phyloP scores from a whole-genome alignment of 2,797 vertebrate genomes.

The Champsocephalus gunnari region DNA sequence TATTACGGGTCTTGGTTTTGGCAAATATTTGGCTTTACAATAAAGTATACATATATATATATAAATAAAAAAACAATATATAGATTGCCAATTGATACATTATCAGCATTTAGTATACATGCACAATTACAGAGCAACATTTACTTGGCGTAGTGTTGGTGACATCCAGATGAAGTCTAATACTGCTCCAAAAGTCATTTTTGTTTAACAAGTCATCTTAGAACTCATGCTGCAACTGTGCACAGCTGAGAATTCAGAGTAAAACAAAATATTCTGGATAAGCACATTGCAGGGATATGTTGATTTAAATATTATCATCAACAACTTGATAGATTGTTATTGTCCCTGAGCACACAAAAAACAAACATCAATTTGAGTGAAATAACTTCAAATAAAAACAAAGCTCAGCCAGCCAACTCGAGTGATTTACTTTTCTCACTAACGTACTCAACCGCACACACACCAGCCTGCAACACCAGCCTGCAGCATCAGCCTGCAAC shows the following conservation, averaged over 20 bases:
- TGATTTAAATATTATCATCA: neutral
- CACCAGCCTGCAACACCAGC: conserved; percentile 16
- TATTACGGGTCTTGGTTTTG: no score
- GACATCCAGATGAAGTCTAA: no score
- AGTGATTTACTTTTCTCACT: conserved; percentile 11
- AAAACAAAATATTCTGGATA: neutral
- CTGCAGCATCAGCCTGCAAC: conserved; percentile 9
- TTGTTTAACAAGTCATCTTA: neutral
- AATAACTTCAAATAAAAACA: neutral
- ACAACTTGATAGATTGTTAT: neutral
- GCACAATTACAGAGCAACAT: neutral
- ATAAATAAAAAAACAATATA: no score
- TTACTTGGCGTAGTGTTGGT: no score
- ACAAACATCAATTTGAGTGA: neutral
- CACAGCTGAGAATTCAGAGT: neutral
- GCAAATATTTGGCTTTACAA: no score
- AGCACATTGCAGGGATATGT: neutral
- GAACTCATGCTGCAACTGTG: neutral
- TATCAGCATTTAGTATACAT: no score
- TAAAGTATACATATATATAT: no score
- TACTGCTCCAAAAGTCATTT: conserved; percentile 6
- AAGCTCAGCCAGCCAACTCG: neutral
- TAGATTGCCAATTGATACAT: no score
- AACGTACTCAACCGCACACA: neutral
- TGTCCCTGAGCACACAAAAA: neutral